Evolutionary conservation across 2,797 vertebrate genomes (phyloP).

Genomic region (Hydrolagus colliei): DNA sequence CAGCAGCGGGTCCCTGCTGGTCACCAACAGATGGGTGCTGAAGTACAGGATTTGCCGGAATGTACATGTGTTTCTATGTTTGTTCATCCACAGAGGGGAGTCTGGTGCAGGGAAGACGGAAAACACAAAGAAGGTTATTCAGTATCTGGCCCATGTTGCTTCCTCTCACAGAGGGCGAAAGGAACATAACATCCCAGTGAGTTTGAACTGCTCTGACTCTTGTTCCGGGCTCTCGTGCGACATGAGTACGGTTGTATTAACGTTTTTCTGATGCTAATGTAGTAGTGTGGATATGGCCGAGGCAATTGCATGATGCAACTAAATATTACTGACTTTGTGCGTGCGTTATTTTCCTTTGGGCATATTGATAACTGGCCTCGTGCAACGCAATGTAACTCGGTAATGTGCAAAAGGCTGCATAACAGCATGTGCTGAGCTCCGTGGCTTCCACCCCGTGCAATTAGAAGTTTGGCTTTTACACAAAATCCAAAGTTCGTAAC

Average conservation of each 20-base stretch:
- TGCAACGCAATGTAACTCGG: neutral
- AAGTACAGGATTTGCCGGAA: too few relatives aligned
- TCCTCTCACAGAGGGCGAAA: conserved; percentile 97
- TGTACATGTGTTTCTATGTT: too few relatives aligned
- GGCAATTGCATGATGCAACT: conserved; percentile 4
- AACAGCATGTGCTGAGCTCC: neutral
- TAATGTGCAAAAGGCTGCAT: neutral
- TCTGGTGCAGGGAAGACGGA: conserved; percentile 97
- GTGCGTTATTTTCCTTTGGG: too few relatives aligned
- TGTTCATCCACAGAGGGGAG: conserved; percentile 74
- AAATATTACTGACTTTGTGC: neutral
- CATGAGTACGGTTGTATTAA: neutral
- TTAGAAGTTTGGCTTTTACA: neutral
- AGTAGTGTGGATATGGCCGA: neutral
- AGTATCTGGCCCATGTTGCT: conserved; percentile 94
- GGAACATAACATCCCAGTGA: conserved; percentile 94
- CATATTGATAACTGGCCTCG: too few relatives aligned
- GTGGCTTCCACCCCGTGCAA: neutral
- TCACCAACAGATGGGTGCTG: too few relatives aligned
- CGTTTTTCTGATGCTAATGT: neutral
- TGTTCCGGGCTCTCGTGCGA: too few relatives aligned
- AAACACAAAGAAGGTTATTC: conserved; percentile 98
- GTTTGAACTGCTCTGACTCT: conserved; percentile 45
- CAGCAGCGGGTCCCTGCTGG: too few relatives aligned
- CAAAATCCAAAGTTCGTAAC: neutral